Conservation (phyloP, 2,113 vertebrate genomes). For the Bos javanicus region DNA sequence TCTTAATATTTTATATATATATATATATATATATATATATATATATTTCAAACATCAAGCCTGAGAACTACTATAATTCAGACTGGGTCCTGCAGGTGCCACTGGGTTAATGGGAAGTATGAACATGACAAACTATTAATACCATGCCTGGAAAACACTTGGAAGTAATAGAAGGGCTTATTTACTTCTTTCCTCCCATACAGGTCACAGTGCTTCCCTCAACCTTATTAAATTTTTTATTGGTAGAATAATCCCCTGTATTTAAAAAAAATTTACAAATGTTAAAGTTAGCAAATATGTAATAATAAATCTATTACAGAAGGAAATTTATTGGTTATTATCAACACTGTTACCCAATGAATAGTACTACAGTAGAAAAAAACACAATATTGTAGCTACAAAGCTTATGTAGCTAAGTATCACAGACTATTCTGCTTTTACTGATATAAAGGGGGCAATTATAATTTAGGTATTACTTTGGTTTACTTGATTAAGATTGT, state of each 20-base stretch:
- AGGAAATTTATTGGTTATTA: not conserved
- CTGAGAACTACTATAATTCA: not conserved
- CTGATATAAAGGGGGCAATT: not conserved
- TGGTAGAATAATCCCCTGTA: not conserved
- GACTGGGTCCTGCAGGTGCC: not conserved
- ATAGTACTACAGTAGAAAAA: not conserved
- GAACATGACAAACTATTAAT: not conserved
- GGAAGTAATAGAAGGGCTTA: not conserved
- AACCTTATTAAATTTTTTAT: not conserved
- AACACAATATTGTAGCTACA: not conserved
- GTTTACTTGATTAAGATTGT: not conserved
- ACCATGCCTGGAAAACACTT: not conserved
- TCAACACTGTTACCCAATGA: not conserved
- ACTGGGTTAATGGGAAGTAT: not conserved
- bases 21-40: not conserved
- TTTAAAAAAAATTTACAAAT: not conserved
- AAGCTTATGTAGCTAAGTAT: not conserved
- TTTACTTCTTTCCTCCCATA: not conserved
- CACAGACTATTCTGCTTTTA: not conserved
- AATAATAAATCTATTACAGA: not conserved
- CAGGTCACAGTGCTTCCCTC: not conserved
- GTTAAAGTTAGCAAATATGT: not conserved
- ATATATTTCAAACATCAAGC: not conserved
- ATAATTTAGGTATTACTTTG: not conserved
- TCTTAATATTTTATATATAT: not conserved